Percentiles rank a stretch among this genome's conserved stretches.
phyloP scores from a whole-genome alignment of 2,888 invertebrate genomes.

The Troilus luridus region DNA sequence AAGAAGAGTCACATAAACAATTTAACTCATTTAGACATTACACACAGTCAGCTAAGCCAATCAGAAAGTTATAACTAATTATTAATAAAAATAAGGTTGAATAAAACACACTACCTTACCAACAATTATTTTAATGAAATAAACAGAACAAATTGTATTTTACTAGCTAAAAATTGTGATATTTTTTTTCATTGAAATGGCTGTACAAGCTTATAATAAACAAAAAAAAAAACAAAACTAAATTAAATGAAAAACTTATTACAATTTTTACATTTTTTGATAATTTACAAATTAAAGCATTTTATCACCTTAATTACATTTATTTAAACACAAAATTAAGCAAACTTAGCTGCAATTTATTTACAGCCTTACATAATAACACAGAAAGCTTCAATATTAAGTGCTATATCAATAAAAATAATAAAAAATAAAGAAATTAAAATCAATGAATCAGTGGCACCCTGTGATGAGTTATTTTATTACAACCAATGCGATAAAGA shows the following conservation, averaged over 20 bases:
- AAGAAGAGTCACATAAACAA: too few species aligned
- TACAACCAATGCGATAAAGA: conserved; percentile 60
- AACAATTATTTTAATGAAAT: conserved; percentile 59
- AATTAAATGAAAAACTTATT: conserved; percentile 52
- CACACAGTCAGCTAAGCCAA: too few species aligned
- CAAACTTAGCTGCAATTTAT: conserved; percentile 53
- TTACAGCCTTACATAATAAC: conserved; percentile 59
- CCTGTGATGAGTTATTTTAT: conserved; percentile 63
- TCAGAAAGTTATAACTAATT: neutral
- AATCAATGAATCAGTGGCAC: conserved; percentile 56
- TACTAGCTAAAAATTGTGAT: conserved; percentile 58
- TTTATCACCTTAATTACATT: conserved; percentile 49
- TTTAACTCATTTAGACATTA: too few species aligned
- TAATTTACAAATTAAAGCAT: conserved; percentile 58
- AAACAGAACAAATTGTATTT: conserved; percentile 58
- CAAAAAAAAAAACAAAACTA: neutral
- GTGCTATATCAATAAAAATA: conserved; percentile 61
- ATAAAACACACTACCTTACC: conserved; percentile 15
- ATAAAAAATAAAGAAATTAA: conserved; percentile 35
- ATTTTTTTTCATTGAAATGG: conserved; percentile 46
- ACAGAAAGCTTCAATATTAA: conserved; percentile 64
- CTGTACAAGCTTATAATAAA: conserved; percentile 52
- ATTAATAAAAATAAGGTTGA: neutral
- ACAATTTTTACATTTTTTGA: conserved; percentile 54
- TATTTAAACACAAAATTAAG: conserved; percentile 44